Base-by-base conservation (phyloP, 1,140 invertebrate species). In the Babylonia areolata region DNA sequence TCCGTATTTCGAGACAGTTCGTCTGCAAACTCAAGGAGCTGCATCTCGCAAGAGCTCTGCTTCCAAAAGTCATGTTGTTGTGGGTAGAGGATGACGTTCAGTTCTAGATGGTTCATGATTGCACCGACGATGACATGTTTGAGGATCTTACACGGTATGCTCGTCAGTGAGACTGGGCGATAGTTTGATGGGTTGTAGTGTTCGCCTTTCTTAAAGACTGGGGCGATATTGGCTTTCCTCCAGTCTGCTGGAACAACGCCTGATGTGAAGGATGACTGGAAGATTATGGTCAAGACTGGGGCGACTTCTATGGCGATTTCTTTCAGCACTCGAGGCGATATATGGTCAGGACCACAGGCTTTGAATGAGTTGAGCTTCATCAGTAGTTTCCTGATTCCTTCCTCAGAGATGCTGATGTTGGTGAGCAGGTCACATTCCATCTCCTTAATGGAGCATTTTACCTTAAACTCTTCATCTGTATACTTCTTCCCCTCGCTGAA, bases 141-240 rank as follows among this genome's bases (percentile, higher is more conserved):
- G 1, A 89, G 31, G n/a, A 88, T 12, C n/a, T n/a, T n/a, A n/a
- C n/a, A n/a, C n/a, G n/a, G n/a, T n/a, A n/a, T n/a, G n/a, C n/a
- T n/a, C n/a, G n/a, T n/a, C n/a, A n/a, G n/a, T n/a, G n/a, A n/a
- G n/a, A n/a, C n/a, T n/a, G n/a, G n/a, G n/a, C n/a, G n/a, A n/a
- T n/a, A n/a, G n/a, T n/a, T n/a, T n/a, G n/a, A n/a, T n/a, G n/a
- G n/a, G n/a, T n/a, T n/a, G n/a, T n/a, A 84, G 35, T 51, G 6
- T n/a, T 79, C 69, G 9, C 86, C 86, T 81, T 88, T 89, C 46
- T 89, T 86, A n/a, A 58, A 82, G n/a, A n/a, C n/a, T n/a, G n/a
- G n/a, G n/a, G n/a, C n/a, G n/a, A n/a, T n/a, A n/a, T n/a, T n/a
- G n/a, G n/a, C n/a, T n/a, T n/a, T n/a, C n/a, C n/a, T n/a, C n/a